A percentile compares a stretch with the other conserved stretches of the same genome.
These are phyloP conservation scores for Aegithalos caudatus DNA, from an alignment of 2,113 vertebrate genomes.

Conservation along the genomic window DNA sequence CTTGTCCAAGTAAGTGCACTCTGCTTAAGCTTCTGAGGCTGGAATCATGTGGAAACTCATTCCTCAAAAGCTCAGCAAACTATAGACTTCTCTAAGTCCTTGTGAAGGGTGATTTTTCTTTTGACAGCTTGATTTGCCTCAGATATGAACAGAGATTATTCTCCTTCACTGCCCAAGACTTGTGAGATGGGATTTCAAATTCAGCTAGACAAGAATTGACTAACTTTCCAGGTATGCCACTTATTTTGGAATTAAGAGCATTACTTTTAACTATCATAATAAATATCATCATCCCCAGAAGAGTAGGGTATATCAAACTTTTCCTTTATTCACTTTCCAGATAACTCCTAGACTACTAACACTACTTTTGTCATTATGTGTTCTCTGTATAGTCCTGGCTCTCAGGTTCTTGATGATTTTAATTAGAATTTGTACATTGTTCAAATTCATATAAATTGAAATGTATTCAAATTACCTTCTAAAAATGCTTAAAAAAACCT, in stretches of 20 bases:
- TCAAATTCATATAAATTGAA: not conserved
- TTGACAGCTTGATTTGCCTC: not conserved
- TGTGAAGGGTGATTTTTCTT: not conserved
- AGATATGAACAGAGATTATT: not conserved
- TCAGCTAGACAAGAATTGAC: not conserved
- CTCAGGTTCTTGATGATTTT: not conserved
- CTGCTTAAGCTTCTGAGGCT: not conserved
- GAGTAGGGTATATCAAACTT: not conserved
- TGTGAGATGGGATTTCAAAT: not conserved
- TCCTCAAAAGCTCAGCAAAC: not conserved
- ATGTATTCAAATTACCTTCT: not conserved
- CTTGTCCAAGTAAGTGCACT: not conserved
- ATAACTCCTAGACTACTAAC: not conserved
- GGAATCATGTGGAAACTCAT: not conserved
- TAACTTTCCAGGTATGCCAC: not conserved
- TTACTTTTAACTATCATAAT: not conserved
- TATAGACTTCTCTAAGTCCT: not conserved
- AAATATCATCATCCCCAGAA: not conserved
- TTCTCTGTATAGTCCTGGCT: not conserved
- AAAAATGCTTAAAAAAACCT: not conserved
- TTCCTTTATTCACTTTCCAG: not conserved
- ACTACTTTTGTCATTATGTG: not conserved
- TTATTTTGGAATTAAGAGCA: not conserved
- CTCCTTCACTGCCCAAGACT: not conserved
- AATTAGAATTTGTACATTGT: not conserved